phyloP scores from a whole-genome alignment of 2,113 vertebrate genomes.

The Syrrhaptes paradoxus region DNA sequence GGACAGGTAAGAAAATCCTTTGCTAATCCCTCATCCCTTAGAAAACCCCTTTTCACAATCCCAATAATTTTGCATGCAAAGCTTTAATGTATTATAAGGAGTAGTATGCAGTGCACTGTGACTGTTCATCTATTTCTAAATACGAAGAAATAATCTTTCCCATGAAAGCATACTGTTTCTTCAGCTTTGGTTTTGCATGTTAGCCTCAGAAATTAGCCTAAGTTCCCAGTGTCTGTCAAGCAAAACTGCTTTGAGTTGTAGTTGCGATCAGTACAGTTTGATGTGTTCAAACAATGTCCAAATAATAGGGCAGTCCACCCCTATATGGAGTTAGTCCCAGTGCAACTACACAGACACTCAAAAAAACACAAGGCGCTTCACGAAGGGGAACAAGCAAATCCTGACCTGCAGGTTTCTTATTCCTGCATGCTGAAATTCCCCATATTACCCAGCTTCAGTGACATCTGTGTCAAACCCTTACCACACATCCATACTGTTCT shows the following conservation, averaged over 20 bases:
- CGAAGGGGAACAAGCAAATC: neutral
- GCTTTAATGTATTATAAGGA: neutral
- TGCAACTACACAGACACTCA: neutral
- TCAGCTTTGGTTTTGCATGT: neutral
- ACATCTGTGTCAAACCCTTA: neutral
- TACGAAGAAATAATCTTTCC: neutral
- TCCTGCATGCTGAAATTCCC: neutral
- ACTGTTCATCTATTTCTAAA: neutral
- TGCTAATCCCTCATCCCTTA: neutral
- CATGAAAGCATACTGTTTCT: neutral
- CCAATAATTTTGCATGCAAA: neutral
- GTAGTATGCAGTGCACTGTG: neutral
- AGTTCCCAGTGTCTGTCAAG: neutral
- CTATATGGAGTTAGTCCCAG: neutral
- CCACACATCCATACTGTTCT: neutral
- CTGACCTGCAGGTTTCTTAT: neutral
- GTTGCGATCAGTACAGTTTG: neutral
- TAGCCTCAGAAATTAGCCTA: neutral
- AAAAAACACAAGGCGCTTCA: neutral
- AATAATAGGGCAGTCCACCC: neutral
- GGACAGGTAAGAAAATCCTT: constrained; percentile 63
- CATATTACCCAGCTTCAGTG: neutral
- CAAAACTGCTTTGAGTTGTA: neutral
- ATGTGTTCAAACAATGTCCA: neutral
- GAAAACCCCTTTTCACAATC: neutral